Conservation (phyloP, 2,113 vertebrate species). For the Barbus barbus region DNA sequence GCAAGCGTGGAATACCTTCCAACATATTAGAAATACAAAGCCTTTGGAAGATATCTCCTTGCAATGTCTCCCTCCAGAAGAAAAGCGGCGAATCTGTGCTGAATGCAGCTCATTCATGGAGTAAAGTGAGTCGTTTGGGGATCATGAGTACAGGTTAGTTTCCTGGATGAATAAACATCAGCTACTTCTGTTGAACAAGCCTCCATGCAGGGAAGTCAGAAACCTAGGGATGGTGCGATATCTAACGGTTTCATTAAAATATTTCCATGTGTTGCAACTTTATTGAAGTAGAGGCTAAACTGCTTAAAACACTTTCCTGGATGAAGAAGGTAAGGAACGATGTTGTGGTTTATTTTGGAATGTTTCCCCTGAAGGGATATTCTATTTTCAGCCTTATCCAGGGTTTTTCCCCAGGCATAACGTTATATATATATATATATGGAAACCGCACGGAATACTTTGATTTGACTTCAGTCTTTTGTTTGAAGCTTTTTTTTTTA, state of each 20-base stretch:
- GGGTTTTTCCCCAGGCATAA: not conserved
- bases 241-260: not conserved
- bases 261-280: conserved; percentile 14
- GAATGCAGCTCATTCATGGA: conserved; percentile 76
- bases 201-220: not conserved
- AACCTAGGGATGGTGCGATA: not conserved
- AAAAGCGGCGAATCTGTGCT: conserved; percentile 66
- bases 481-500: conserved; percentile 10
- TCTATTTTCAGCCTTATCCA: not conserved
- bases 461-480: not conserved
- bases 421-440: not conserved
- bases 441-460: not conserved
- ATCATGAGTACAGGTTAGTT: conserved; percentile 84
- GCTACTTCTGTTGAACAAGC: not conserved
- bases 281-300: conserved; percentile 18
- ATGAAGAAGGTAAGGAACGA: conserved; percentile 9
- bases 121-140: conserved; percentile 71
- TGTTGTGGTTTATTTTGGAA: not conserved
- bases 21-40: not conserved
- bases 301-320: not conserved
- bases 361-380: not conserved
- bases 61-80: conserved; percentile 60
- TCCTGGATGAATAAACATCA: conserved; percentile 59
- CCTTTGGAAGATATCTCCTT: not conserved
- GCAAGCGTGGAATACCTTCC: not conserved